Conservation (phyloP, 2,797 vertebrate species). For the Garrulus glandarius region DNA sequence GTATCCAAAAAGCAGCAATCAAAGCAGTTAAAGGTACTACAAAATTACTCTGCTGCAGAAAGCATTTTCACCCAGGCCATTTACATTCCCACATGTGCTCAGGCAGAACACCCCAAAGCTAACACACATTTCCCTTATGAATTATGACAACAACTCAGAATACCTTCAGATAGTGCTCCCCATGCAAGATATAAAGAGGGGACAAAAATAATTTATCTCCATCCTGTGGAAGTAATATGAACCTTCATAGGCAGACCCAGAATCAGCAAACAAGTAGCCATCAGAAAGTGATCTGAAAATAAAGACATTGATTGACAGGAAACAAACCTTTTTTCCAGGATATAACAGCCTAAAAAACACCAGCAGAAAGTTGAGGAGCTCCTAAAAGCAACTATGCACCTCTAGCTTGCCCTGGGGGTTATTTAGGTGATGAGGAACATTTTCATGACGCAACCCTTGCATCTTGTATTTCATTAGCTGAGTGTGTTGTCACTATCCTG, state of each 20-base stretch:
- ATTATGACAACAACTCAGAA: not conserved
- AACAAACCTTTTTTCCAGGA: conserved; percentile 21
- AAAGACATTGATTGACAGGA: not conserved
- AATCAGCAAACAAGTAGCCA: not conserved
- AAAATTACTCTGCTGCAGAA: not conserved
- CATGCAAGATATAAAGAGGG: not conserved
- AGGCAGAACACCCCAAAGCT: not conserved
- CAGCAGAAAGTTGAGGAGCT: not conserved
- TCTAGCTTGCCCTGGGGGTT: not conserved
- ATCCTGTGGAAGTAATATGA: not conserved
- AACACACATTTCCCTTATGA: not conserved
- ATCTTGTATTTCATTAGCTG: conserved; percentile 49
- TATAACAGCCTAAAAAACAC: not conserved
- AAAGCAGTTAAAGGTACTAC: not conserved
- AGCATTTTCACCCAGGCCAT: not conserved
- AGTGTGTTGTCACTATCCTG: conserved; percentile 11
- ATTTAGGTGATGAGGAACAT: not conserved
- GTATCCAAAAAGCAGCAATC: not conserved
- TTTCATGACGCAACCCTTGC: not conserved
- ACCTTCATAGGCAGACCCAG: not conserved
- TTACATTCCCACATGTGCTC: not conserved
- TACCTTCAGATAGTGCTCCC: not conserved
- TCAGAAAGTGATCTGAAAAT: not conserved
- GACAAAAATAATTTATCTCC: not conserved
- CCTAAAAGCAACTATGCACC: not conserved